A percentile compares a stretch with the other conserved stretches of the same genome.
phyloP scores from a whole-genome alignment of 2,888 invertebrate genomes.

The Cheilosia scutellata region DNA sequence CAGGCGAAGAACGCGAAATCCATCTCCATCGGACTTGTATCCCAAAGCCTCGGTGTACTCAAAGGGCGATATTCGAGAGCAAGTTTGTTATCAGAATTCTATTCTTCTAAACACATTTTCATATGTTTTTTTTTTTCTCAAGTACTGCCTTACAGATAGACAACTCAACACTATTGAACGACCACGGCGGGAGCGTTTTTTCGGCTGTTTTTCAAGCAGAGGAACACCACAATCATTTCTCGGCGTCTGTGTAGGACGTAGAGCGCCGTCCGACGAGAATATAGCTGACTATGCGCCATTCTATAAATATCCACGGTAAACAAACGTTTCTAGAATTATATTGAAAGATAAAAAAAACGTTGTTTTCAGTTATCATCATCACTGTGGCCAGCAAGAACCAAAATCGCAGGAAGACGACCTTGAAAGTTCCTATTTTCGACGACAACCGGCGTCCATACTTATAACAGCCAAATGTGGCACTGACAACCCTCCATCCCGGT shows the following conservation, averaged over 20 bases:
- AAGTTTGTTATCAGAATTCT: slow-evolving; percentile 82
- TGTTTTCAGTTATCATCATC: slow-evolving; percentile 79
- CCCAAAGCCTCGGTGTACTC: slow-evolving; percentile 88
- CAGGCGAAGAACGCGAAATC: slow-evolving; percentile 86
- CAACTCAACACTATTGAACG: slow-evolving; percentile 91
- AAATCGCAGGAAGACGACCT: slow-evolving; percentile 87
- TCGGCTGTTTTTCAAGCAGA: slow-evolving; percentile 91
- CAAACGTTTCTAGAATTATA: neutral
- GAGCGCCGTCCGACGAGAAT: slow-evolving; percentile 95
- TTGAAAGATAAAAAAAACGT: neutral
- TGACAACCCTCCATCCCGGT: slow-evolving; percentile 46
- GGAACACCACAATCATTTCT: slow-evolving; percentile 88
- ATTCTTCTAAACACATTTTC: neutral
- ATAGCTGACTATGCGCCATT: slow-evolving; percentile 93
- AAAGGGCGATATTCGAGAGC: slow-evolving; percentile 93
- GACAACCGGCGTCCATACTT: slow-evolving; percentile 90
- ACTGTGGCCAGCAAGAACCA: slow-evolving; percentile 77
- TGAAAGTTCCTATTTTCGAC: slow-evolving; percentile 92
- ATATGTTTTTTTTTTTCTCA: neutral
- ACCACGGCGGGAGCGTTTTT: slow-evolving; percentile 87
- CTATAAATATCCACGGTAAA: slow-evolving; percentile 89
- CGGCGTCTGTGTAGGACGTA: slow-evolving; percentile 93
- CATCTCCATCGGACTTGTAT: slow-evolving; percentile 84
- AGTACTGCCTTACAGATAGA: slow-evolving; percentile 95
- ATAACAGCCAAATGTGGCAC: slow-evolving; percentile 86